Base-by-base conservation (phyloP, 2,888 invertebrate species). In the Thelaira solivaga region DNA sequence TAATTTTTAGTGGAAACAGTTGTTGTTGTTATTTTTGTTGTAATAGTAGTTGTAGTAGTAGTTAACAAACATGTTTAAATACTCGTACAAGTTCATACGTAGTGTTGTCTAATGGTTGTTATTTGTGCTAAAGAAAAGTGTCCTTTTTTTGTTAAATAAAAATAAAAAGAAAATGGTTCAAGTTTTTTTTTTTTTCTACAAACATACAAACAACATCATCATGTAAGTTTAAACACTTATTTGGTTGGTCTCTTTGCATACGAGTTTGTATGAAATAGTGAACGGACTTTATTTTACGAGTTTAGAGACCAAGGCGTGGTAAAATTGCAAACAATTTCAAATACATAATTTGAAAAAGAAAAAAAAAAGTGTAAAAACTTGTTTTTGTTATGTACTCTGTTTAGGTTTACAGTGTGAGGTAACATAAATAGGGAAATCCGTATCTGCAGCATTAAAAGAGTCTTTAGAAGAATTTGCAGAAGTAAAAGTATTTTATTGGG, bases 61-160 rank as follows among this genome's bases (percentile, higher is more conserved):
- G 74, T 78, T 78, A 74, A 74, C 78, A 78, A 74, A 74, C 74
- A 78, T 78, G 78, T 78, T 31, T 53, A 74, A 74, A 64, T 59
- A 36, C 41, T 72, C 51, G 29, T 73, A 73, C 49, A 62, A 69
- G 68, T 51, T 69, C 69, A 47, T 41, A 64, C 49, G 47, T 53
- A 64, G 55, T 64, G 55, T 47, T 64, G 59, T 74, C 39, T 69
- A 74, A 74, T 74, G 51, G 43, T 53, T 77, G 68, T 64, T 69
- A 53, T 53, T 55, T 43, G 29, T 57, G 10, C 34, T 39, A 39
- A 45, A 24, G 29, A 65, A 69, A 53, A 53, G 45, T 74, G 74
- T 74, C 78, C 69, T 74, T 71, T 62, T 62, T 61, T 18, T 13
- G 13, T 31, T 18, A 36, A 22, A 39, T 39, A 39, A 29, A 10